Conservation (phyloP, 2,113 vertebrate genomes). For the Meleagris gallopavo region DNA sequence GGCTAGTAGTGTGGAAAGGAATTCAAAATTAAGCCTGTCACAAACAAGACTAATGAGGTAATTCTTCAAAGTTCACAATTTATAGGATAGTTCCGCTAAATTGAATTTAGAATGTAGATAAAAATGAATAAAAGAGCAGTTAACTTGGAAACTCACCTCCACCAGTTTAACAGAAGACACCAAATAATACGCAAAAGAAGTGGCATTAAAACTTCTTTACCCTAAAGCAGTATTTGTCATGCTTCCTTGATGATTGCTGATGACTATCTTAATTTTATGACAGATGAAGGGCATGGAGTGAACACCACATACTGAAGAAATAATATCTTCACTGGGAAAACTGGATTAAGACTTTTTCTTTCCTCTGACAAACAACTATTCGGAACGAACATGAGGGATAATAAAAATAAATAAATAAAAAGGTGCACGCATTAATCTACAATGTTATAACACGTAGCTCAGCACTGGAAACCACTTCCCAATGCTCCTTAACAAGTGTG, state of each 20-base stretch:
- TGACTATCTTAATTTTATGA: background rate
- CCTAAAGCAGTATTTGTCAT: background rate
- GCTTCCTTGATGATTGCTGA: background rate
- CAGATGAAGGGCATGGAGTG: background rate
- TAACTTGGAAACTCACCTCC: background rate
- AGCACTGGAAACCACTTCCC: background rate
- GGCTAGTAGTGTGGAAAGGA: background rate
- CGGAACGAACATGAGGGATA: background rate
- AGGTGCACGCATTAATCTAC: background rate
- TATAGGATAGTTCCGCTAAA: background rate
- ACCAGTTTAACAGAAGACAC: background rate
- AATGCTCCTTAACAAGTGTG: background rate
- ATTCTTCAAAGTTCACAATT: background rate
- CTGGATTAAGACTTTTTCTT: background rate
- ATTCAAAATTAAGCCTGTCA: background rate
- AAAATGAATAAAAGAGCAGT: background rate
- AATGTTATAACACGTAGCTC: background rate
- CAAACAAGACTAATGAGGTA: background rate
- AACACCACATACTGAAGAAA: background rate
- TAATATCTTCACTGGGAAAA: background rate
- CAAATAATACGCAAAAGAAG: background rate
- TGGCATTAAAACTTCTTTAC: background rate
- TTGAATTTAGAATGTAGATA: background rate
- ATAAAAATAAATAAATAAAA: background rate
- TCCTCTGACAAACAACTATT: background rate